Evolutionary conservation across 1,140 invertebrate species (phyloP).

Genomic region (Panagrolaimus sp.): DNA sequence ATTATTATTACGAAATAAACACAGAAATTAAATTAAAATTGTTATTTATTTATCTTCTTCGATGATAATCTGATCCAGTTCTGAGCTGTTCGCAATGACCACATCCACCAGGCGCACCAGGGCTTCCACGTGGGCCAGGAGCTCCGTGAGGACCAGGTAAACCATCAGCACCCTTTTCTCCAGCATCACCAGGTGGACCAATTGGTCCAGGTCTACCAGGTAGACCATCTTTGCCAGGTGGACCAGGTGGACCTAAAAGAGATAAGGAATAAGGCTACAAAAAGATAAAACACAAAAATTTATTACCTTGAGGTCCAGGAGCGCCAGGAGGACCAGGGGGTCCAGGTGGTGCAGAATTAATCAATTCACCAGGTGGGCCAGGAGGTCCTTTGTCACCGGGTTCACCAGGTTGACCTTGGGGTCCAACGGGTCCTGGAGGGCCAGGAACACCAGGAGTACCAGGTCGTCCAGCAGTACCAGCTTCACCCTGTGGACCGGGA

Average conservation of each 20-base stretch:
- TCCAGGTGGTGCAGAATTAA: slow-evolving; percentile 56
- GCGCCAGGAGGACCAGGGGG: slow-evolving; percentile 53
- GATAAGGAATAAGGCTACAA: slow-evolving; percentile 12
- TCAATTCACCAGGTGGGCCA: slow-evolving; percentile 50
- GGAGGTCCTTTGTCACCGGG: slow-evolving; percentile 53
- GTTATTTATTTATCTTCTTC: too few species aligned
- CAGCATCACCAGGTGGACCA: slow-evolving; percentile 36
- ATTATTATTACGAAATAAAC: too few species aligned
- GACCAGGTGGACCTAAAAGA: slow-evolving; percentile 44
- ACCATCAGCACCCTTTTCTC: slow-evolving; percentile 53
- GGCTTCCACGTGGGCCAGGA: slow-evolving; percentile 37
- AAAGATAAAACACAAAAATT: neutral
- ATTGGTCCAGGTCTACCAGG: slow-evolving; percentile 3
- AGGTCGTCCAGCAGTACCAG: slow-evolving; percentile 53
- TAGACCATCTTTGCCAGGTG: slow-evolving; percentile 32
- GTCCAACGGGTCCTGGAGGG: slow-evolving; percentile 49
- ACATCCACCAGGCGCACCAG: slow-evolving; percentile 52
- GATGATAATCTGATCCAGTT: too few species aligned
- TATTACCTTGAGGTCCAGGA: slow-evolving; percentile 39
- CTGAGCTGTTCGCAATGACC: slow-evolving; percentile 43
- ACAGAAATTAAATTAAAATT: too few species aligned
- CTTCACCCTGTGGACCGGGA: slow-evolving; percentile 30
- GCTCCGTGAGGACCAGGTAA: slow-evolving; percentile 52
- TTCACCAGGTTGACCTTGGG: neutral
- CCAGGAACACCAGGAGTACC: slow-evolving; percentile 53